phyloP scores from a whole-genome alignment of 2,113 vertebrate genomes.

The Isichthys henryi region DNA sequence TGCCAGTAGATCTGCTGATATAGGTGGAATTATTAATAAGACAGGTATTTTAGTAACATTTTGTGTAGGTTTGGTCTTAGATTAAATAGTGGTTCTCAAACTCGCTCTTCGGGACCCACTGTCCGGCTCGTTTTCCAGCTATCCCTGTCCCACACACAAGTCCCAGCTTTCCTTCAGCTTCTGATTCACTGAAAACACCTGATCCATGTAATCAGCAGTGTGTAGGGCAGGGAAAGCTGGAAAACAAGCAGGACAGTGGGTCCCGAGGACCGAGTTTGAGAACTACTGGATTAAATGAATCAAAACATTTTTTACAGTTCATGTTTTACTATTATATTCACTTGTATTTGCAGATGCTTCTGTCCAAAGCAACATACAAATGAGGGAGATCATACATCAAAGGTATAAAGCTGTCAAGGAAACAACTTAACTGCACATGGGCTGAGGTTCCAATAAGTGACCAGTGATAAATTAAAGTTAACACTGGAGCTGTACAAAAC shows the following conservation, averaged over 20 bases:
- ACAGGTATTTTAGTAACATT: background rate
- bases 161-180: too few relatives aligned
- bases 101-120: too few relatives aligned
- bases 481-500: background rate
- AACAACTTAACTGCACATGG: background rate
- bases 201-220: too few relatives aligned
- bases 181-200: too few relatives aligned
- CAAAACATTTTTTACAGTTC: background rate
- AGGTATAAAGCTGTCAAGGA: background rate
- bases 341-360: background rate
- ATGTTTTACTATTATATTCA: background rate
- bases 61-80: background rate
- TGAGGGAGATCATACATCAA: background rate
- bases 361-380: background rate
- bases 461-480: background rate
- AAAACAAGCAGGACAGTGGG: too few relatives aligned
- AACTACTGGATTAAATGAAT: background rate
- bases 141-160: too few relatives aligned
- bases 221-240: too few relatives aligned
- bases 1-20: slow-evolving; percentile 71
- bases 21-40: slow-evolving; percentile 14
- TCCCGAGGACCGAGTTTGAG: too few relatives aligned
- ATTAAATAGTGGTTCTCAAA: too few relatives aligned
- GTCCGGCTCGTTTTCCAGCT: too few relatives aligned
- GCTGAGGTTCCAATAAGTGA: background rate